Evolutionary conservation across 2,113 vertebrate species (phyloP).

Genomic region (Bostrychus sinensis): DNA sequence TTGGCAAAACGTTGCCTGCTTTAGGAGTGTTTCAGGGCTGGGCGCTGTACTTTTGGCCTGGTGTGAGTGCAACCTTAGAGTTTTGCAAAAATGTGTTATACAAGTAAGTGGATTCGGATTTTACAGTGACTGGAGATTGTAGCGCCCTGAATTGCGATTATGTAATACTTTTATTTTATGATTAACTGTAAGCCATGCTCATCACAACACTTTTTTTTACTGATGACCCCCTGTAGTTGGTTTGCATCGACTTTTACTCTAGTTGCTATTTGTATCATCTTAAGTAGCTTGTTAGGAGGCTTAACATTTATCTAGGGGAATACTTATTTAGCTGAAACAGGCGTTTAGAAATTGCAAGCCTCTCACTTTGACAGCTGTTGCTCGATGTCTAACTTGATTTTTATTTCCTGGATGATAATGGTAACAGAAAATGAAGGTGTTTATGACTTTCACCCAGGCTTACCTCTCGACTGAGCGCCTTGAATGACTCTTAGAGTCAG

Average conservation of each 20-base stretch:
- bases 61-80: too few species aligned
- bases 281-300: constrained; percentile 6
- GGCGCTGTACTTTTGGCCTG: too few species aligned
- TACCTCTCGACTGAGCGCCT: background rate
- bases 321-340: background rate
- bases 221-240: too few species aligned
- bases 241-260: background rate
- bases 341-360: background rate
- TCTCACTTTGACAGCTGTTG: background rate
- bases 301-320: background rate
- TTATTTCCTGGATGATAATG: background rate
- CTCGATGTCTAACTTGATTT: background rate
- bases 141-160: too few species aligned
- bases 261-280: background rate
- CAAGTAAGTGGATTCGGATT: too few species aligned
- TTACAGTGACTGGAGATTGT: too few species aligned
- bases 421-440: background rate
- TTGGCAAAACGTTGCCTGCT: too few species aligned
- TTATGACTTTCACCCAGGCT: background rate
- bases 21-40: too few species aligned
- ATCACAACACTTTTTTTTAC: too few species aligned
- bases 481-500: constrained; percentile 9
- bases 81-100: too few species aligned
- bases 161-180: too few species aligned
- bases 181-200: too few species aligned